Conservation (phyloP, 2,888 invertebrate species). For the Adelognathus sp. region DNA sequence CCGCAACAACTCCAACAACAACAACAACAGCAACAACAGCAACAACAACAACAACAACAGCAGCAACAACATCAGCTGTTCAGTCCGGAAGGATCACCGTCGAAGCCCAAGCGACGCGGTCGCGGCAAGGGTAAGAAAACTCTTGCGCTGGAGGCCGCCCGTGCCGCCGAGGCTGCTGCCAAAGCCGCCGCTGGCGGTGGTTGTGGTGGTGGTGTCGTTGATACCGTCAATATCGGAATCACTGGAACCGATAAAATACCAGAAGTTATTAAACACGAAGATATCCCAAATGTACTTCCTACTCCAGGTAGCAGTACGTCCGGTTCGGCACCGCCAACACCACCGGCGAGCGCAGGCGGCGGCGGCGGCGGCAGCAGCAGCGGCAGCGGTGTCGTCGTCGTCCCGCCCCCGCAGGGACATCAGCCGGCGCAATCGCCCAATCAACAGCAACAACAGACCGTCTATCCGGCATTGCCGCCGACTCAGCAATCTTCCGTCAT, state of each 20-base stretch:
- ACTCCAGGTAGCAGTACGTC: constrained; percentile 78
- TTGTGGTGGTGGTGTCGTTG: too few species aligned
- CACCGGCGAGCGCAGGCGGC: constrained; percentile 73
- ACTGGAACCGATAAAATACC: constrained; percentile 74
- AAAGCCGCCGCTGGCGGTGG: constrained; percentile 77
- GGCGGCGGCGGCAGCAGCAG: too few species aligned
- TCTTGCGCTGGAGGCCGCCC: constrained; percentile 78
- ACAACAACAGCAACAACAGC: too few species aligned
- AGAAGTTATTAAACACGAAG: constrained; percentile 71
- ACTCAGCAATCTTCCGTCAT: constrained; percentile 83
- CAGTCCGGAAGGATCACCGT: constrained; percentile 73
- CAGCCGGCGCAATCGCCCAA: constrained; percentile 70
- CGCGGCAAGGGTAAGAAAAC: constrained; percentile 80
- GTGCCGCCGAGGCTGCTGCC: constrained; percentile 83
- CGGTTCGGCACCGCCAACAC: constrained; percentile 78
- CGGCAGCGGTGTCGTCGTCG: constrained; percentile 59
- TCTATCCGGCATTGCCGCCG: constrained; percentile 78
- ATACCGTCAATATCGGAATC: constrained; percentile 65
- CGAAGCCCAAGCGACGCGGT: constrained; percentile 78
- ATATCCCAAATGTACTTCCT: constrained; percentile 74
- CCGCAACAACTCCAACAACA: too few species aligned
- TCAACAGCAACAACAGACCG: constrained; percentile 56
- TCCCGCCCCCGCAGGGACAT: constrained; percentile 73
- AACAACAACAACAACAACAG: too few species aligned
- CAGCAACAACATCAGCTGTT: too few species aligned